These are phyloP conservation scores for Menura novaehollandiae DNA, from an alignment of 2,113 vertebrate genomes.

Conservation along the genomic window DNA sequence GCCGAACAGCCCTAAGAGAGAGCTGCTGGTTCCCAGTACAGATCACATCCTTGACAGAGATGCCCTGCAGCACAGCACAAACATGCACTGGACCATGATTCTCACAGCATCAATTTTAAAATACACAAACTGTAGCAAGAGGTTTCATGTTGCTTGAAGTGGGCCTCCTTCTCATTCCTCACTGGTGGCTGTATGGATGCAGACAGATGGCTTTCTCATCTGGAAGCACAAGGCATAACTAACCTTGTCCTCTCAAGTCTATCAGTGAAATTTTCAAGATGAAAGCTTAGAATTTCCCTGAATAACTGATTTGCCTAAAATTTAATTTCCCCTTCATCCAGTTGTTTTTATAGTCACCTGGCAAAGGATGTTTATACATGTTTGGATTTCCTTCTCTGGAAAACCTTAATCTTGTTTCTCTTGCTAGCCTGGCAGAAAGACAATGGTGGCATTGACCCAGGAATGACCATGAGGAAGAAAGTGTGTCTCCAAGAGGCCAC, in stretches of 20 bases:
- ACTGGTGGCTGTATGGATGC: not conserved
- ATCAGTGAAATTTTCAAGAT: not conserved
- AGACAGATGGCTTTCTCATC: not conserved
- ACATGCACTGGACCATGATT: fast-evolving
- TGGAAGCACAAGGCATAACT: not conserved
- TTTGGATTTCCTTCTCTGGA: not conserved
- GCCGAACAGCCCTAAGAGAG: fast-evolving
- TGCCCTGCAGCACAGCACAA: not conserved
- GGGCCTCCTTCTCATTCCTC: not conserved
- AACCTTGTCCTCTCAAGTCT: not conserved
- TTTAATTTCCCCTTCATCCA: not conserved
- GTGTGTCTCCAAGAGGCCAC: not conserved
- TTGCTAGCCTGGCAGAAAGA: not conserved
- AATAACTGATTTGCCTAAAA: not conserved
- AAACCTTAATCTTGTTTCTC: not conserved
- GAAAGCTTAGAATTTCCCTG: not conserved
- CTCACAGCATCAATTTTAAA: not conserved
- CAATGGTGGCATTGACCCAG: not conserved
- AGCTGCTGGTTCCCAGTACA: not conserved
- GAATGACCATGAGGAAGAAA: not conserved
- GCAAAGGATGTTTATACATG: not conserved
- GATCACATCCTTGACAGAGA: not conserved
- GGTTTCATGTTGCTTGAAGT: not conserved
- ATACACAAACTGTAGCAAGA: not conserved
- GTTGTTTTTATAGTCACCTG: not conserved